Evolutionary conservation across 1,140 invertebrate genomes (phyloP), one percentile per base, ranked within the genome.

Genomic region (Gerris buenoi): DNA sequence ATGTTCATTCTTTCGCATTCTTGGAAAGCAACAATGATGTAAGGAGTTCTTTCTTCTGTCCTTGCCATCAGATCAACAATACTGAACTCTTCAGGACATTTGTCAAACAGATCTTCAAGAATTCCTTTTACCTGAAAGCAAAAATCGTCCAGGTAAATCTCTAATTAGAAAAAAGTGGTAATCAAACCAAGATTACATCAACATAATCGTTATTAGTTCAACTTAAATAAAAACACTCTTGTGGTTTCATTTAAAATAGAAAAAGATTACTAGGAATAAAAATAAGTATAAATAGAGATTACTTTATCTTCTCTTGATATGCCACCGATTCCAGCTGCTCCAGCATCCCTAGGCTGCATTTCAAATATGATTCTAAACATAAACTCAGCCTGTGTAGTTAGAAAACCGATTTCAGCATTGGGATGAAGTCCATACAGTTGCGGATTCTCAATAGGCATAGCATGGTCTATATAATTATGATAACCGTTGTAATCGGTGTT

Each of bases 1-100:
- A 83, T 80, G 75, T 97, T 98, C 92, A 97, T 96, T 62, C 93
- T 81, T 77, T 97, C 94, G 76, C 93, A 95, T 79, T 97, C 95
- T 80, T 97, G 94, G 70, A 97, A 87, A 2, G 91, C 91, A 0
- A 97, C 94, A 22, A 95, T 92, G 0, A 92, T 87, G 73, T 87
- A 97, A 0, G 94, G 94, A 1, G 91, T 95, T 71, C 88, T 81
- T 71, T 97, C 93, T 78, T 96, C 93, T 1, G 88, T 87, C 77
- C 90, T 90, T 1, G 81, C 83, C 83, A 91, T 89, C 65, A 97
- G 82, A 73, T 97, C 94, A 15, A 78, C 71, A 70, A 97, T 86
- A 74, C 91, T 91, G 76, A 95, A 98, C 63, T 86, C 85, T 62
- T 95, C 90, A 0, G 93, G 92, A 2, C 96, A 80, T 78, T 92